Evolutionary conservation across 2,113 vertebrate species (phyloP).

Genomic region (Oxygymnocypris stewartii): DNA sequence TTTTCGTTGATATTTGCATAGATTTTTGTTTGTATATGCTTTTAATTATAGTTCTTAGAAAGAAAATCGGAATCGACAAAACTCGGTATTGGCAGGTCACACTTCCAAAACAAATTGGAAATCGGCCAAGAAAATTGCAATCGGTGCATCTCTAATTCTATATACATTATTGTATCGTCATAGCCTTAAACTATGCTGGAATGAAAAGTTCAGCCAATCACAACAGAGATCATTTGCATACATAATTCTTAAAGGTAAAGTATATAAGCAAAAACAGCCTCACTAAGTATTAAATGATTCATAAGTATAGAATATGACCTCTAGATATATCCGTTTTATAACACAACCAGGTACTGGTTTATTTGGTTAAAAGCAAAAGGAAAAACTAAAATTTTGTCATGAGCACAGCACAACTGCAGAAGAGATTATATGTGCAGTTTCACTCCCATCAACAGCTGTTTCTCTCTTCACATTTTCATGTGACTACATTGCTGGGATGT

Average conservation of each 20-base stretch:
- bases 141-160: no score
- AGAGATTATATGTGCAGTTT: background rate
- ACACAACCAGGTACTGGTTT: background rate
- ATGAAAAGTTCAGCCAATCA: no score
- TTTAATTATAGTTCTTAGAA: no score
- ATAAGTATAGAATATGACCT: background rate
- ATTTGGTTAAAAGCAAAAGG: background rate
- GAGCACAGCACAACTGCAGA: background rate
- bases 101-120: background rate
- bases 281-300: background rate
- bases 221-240: no score
- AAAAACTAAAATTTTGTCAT: background rate
- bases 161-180: no score
- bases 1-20: no score
- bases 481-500: conserved; percentile 12
- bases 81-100: background rate
- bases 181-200: no score
- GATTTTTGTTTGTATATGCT: no score
- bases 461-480: conserved; percentile 1
- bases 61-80: no score
- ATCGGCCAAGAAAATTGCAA: no score
- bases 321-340: background rate
- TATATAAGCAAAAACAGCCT: no score
- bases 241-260: no score
- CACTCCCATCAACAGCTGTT: background rate